A percentile compares a stretch with the other conserved stretches of the same genome.
These are phyloP conservation scores for Holotrichia oblita DNA, from an alignment of 1,140 invertebrate genomes.

Conservation along the genomic window DNA sequence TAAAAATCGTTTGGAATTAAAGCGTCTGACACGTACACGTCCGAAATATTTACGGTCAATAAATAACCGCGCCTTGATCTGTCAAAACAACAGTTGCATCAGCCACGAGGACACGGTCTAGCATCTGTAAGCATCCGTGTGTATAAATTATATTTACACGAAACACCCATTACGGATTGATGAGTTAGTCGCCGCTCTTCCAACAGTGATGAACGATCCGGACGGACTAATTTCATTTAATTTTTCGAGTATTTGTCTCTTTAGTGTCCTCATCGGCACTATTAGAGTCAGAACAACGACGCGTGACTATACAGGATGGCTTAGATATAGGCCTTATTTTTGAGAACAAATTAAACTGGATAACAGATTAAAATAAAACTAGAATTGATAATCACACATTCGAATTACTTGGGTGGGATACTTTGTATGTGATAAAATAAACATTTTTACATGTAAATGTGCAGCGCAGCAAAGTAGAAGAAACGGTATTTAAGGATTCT, in stretches of 20 bases:
- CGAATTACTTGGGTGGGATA: too few relatives aligned
- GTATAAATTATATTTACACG: conserved; percentile 23
- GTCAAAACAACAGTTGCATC: conserved; percentile 33
- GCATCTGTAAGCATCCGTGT: conserved; percentile 10
- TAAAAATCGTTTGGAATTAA: conserved; percentile 22
- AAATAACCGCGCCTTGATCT: conserved; percentile 29
- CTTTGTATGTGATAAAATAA: too few relatives aligned
- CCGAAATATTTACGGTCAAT: conserved; percentile 10
- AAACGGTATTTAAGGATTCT: too few relatives aligned
- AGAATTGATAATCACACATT: too few relatives aligned
- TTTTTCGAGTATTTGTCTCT: conserved; percentile 15
- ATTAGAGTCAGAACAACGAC: too few relatives aligned
- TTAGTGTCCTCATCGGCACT: too few relatives aligned
- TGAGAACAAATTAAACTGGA: too few relatives aligned
- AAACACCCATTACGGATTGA: conserved; percentile 27
- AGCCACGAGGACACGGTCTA: conserved; percentile 26
- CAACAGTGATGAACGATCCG: conserved; percentile 27
- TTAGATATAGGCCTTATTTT: too few relatives aligned
- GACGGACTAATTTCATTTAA: not conserved
- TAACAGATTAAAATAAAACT: too few relatives aligned
- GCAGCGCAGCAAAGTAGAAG: too few relatives aligned
- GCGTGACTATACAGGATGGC: too few relatives aligned
- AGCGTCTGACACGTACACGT: conserved; percentile 18
- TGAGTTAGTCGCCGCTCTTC: not conserved
- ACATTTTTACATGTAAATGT: too few relatives aligned